Base-by-base conservation (phyloP, 2,797 vertebrate species). In the Fundulus diaphanus region DNA sequence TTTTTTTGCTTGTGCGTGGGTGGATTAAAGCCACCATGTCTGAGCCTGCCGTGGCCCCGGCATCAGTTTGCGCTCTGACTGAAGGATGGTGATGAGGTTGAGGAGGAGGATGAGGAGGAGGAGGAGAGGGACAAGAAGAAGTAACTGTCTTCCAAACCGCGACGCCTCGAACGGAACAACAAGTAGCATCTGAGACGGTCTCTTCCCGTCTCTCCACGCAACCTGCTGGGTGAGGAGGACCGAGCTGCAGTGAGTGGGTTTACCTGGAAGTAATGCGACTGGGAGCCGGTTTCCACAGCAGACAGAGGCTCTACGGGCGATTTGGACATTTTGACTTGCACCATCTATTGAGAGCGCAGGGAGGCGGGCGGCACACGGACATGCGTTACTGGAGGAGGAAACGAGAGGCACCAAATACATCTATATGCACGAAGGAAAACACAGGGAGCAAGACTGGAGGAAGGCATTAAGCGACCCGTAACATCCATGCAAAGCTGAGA, bases 271-370 rank as follows among this genome's bases (percentile, higher is more conserved):
- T 95, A 95, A 88, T 95, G 94, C 79, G 95, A 91, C 69, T 96
- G 95, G 7, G 95, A 92, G 81, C 91, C 93, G 82, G 90, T 93
- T 86, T 95, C 94, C 83, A 90, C 94, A 74, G 93, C 94, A 90
- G 95, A 92, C 91, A 94, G 91, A 74, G 93, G 93, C 89, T 94
- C 94, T 93, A 94, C 93, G 83, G 94, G 92, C 90, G 95, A 94
- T 89, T 94, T 95, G 92, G 95, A 96, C 95, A 96, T 96, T 92
- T 94, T 95, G 93, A 95, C 93, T 94, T 95, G 94, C 93, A 95
- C 94, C 95, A 95, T 95, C 90, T 93, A 96, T 94, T 77, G 89
- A 86, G 90, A 91, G 92, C 92, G 93, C 91, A 87, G 91, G 80
- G 92, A 93, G 92, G 93, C 84, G 90, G 86, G 85, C 84, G 79